phyloP scores from a whole-genome alignment of 2,797 vertebrate genomes.

The Danio aesculapii region DNA sequence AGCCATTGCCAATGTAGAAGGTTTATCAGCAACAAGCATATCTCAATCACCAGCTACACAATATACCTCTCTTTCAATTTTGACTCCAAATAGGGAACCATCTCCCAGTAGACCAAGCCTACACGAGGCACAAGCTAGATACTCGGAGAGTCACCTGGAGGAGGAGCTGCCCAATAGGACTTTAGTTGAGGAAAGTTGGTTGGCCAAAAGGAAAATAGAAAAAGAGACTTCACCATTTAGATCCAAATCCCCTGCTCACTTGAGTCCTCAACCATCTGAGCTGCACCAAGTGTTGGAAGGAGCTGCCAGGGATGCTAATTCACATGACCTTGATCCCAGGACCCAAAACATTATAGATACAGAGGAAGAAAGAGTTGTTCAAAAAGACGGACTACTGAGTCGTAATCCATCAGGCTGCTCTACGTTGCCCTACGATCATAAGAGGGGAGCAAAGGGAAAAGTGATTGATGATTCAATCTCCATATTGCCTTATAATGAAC shows the following conservation, averaged over 20 bases:
- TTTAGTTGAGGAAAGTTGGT: conserved; percentile 59
- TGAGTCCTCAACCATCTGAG: conserved; percentile 59
- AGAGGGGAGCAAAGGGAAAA: conserved; percentile 66
- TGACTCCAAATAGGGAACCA: conserved; percentile 65
- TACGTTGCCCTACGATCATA: conserved; percentile 71
- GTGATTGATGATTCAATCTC: conserved; percentile 54
- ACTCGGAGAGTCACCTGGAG: conserved; percentile 57
- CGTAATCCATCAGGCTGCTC: conserved; percentile 69
- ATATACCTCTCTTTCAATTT: conserved; percentile 74
- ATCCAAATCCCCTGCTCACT: conserved; percentile 61
- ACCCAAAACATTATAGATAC: conserved; percentile 50
- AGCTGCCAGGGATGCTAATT: conserved; percentile 55
- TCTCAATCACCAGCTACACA: conserved; percentile 73
- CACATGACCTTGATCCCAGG: conserved; percentile 46
- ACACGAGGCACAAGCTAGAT: conserved; percentile 57
- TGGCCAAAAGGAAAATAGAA: conserved; percentile 49
- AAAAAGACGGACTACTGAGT: conserved; percentile 43
- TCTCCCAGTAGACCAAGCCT: conserved; percentile 56
- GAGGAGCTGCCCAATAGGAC: conserved; percentile 56
- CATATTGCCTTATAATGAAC: conserved; percentile 67
- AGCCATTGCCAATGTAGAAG: conserved; percentile 56
- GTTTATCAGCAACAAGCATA: conserved; percentile 62
- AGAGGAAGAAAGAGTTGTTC: conserved; percentile 38
- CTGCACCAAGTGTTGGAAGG: conserved; percentile 54
- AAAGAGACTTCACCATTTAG: conserved; percentile 46